Conservation (phyloP, 2,888 invertebrate genomes). For the Hylaea fasciaria region DNA sequence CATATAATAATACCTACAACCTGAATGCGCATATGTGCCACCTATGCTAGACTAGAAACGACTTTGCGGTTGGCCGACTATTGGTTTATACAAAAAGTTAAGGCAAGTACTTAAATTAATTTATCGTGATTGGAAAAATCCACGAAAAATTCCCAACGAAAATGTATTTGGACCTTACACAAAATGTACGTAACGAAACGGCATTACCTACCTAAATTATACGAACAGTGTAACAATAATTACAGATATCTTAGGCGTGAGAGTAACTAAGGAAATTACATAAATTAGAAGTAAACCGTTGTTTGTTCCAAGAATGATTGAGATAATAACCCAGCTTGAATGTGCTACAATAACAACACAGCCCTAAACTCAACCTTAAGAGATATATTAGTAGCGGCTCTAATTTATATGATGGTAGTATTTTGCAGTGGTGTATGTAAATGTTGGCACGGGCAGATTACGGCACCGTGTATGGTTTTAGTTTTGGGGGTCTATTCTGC, state of each 20-base stretch:
- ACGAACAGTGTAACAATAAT: neutral
- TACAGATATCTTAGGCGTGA: neutral
- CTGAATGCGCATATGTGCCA: slow-evolving; percentile 32
- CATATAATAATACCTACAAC: slow-evolving; percentile 5
- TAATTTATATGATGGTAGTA: too few species aligned
- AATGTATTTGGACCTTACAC: slow-evolving; percentile 27
- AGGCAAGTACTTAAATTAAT: slow-evolving; percentile 44
- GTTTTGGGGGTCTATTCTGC: too few species aligned
- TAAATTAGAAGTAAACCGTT: neutral
- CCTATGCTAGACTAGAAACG: slow-evolving; percentile 33
- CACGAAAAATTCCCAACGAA: slow-evolving; percentile 37
- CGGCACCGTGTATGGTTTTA: too few species aligned
- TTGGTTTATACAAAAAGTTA: slow-evolving; percentile 45
- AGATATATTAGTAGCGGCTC: too few species aligned
- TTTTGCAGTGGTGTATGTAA: neutral
- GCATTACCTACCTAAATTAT: neutral
- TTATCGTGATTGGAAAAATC: slow-evolving; percentile 43
- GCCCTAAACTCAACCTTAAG: too few species aligned
- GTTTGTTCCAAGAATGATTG: neutral
- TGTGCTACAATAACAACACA: too few species aligned
- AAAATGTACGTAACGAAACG: slow-evolving; percentile 2
- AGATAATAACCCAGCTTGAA: too few species aligned
- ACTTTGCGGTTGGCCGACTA: slow-evolving; percentile 46
- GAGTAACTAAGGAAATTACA: slow-evolving; percentile 2
- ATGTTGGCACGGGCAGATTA: too few species aligned